Evolutionary conservation across 2,888 invertebrate genomes (phyloP).

Genomic region (Thysanoteuthis rhombus): DNA sequence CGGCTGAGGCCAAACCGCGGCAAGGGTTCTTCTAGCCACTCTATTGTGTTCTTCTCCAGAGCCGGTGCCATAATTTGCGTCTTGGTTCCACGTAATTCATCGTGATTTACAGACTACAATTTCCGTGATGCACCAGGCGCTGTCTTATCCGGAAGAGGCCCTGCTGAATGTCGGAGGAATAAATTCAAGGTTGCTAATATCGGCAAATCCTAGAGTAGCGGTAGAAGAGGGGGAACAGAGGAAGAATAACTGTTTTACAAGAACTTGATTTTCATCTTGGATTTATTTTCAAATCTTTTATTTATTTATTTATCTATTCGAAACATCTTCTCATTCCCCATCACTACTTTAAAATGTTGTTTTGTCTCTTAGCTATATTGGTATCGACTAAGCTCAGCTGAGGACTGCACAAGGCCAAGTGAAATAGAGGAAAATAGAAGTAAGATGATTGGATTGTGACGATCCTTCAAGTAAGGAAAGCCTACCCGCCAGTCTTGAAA

Average conservation of each 20-base stretch:
- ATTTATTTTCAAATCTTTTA: not conserved
- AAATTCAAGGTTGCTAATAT: conserved; percentile 12
- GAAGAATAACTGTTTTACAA: not conserved
- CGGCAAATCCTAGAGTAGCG: not conserved
- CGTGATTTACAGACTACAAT: not conserved
- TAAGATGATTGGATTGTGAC: no score
- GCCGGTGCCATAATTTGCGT: conserved; percentile 12
- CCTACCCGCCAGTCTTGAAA: no score
- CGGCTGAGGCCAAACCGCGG: not conserved
- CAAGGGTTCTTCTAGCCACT: not conserved
- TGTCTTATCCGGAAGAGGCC: not conserved
- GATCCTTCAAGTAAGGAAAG: no score
- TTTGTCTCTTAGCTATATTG: not conserved
- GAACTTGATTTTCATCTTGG: not conserved
- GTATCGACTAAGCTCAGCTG: not conserved
- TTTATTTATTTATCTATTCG: no score
- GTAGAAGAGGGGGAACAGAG: not conserved
- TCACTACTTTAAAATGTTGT: not conserved
- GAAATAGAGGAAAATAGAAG: not conserved
- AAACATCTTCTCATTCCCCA: no score
- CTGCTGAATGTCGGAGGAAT: not conserved
- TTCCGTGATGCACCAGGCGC: conserved; percentile 12
- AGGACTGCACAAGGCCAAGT: not conserved
- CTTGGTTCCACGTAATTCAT: conserved; percentile 12
- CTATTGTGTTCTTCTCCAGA: conserved; percentile 12